These are phyloP conservation scores for Acropora yongei DNA, from an alignment of 64 coral and sea anemone species.

Conservation along the genomic window DNA sequence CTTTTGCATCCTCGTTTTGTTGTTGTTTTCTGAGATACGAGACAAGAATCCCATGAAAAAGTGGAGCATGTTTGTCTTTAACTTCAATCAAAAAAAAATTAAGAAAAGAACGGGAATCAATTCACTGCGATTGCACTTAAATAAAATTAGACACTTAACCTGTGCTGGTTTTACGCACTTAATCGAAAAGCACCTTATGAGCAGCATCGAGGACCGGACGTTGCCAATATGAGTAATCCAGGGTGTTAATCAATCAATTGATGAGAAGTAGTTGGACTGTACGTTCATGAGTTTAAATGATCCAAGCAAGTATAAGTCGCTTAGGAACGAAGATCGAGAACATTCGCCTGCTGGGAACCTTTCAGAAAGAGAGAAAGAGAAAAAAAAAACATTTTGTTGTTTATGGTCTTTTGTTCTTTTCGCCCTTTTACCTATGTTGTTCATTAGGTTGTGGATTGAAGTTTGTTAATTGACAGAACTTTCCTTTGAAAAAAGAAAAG, in stretches of 20 bases:
- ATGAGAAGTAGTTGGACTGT: not conserved
- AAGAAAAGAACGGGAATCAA: too few relatives aligned
- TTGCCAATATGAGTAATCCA: not conserved
- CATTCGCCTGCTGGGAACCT: not conserved
- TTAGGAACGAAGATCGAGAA: not conserved
- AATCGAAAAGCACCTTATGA: not conserved
- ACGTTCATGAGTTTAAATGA: too few relatives aligned
- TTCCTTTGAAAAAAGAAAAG: not conserved
- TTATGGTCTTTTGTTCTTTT: not conserved
- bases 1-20: too few relatives aligned
- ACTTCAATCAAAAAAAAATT: too few relatives aligned
- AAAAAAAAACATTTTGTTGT: not conserved
- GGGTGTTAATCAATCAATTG: not conserved
- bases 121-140: too few relatives aligned
- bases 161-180: not conserved
- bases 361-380: not conserved
- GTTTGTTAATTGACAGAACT: not conserved
- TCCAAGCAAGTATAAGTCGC: too few relatives aligned
- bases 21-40: too few relatives aligned
- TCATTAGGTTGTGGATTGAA: not conserved
- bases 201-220: not conserved
- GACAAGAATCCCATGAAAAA: too few relatives aligned
- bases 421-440: not conserved
- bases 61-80: too few relatives aligned
- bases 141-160: not conserved